These are phyloP conservation scores for Bombyx huttoni DNA, from an alignment of 2,888 invertebrate genomes.

Conservation along the genomic window DNA sequence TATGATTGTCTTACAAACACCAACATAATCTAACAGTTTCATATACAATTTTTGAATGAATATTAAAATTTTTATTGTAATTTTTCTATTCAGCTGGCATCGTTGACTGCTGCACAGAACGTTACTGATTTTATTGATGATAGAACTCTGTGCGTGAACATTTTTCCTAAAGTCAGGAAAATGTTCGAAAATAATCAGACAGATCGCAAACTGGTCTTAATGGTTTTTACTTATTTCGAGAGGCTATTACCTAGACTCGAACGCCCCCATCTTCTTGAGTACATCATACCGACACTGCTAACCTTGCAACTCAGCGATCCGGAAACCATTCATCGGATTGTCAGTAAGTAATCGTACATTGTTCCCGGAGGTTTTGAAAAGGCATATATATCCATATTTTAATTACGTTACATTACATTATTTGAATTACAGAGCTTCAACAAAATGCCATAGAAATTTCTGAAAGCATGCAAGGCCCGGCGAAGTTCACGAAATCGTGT, in stretches of 20 bases:
- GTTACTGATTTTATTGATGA: slow-evolving; percentile 89
- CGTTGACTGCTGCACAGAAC: slow-evolving; percentile 88
- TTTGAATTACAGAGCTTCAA: no score
- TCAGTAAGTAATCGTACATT: slow-evolving; percentile 82
- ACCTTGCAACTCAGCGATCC: slow-evolving; percentile 90
- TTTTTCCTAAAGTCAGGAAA: slow-evolving; percentile 86
- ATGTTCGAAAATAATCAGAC: slow-evolving; percentile 85
- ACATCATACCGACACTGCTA: slow-evolving; percentile 90
- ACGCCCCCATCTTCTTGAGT: slow-evolving; percentile 88
- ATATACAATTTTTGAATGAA: no score
- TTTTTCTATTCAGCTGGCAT: slow-evolving; percentile 79
- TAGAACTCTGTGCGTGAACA: slow-evolving; percentile 81
- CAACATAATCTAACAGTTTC: no score
- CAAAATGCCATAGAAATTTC: not conserved
- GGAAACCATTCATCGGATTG: slow-evolving; percentile 89
- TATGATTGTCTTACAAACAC: no score
- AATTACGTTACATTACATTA: not conserved
- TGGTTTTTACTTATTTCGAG: slow-evolving; percentile 84
- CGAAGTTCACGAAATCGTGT: slow-evolving; percentile 3
- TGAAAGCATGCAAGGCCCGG: not conserved
- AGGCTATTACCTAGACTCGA: slow-evolving; percentile 88
- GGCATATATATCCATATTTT: not conserved
- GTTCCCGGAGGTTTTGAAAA: not conserved
- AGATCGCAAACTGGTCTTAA: slow-evolving; percentile 85
- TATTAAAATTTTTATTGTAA: no score